Base-by-base conservation (phyloP, 1,140 invertebrate species). In the Tetramorium alpestre region DNA sequence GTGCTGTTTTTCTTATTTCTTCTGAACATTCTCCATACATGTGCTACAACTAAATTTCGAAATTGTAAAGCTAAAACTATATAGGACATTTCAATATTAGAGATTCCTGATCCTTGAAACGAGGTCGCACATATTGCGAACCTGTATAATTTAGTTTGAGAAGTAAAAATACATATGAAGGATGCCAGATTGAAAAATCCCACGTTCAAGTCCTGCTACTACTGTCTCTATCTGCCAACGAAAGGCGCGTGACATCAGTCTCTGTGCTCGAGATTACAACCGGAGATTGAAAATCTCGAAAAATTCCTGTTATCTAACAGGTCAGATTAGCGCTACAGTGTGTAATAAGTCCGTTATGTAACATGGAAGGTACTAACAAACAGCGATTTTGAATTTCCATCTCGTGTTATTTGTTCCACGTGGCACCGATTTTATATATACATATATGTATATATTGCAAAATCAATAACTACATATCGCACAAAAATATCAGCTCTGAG, bases 271-370 rank as follows among this genome's bases (percentile, higher is more conserved):
- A 84, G 80, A 84, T 84, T 84, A 75, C 11, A 49, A 73, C 18
- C 25, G 69, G 25, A 47, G 56, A 84, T 84, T 84, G 69, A 49
- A 84, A 84, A 84, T 75, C 25, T n/a, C 73, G 67, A 73, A 84
- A 84, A 73, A 58, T 33, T 82, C n/a, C 64, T 56, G 67, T 10
- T 75, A 75, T 60, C 54, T 67, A 22, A 60, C 54, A 47, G 16
- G 65, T 62, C 41, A 41, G 33, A 84, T 58, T 60, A 73, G n/a
- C 3, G n/a, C 6, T 22, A n/a, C 38, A 13, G 22, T 8, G 25
- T n/a, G n/a, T n/a, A n/a, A n/a, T n/a, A n/a, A n/a, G n/a, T 56
- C 13, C 18, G 69, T 62, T 73, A 13, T 25, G 7, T 60, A 44
- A n/a, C 25, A 33, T 56, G 18, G 16, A 3, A 33, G 11, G 18